Evolutionary conservation across 2,888 invertebrate genomes (phyloP), one percentile per base, ranked within the genome.

Genomic region (Empis livida): DNA sequence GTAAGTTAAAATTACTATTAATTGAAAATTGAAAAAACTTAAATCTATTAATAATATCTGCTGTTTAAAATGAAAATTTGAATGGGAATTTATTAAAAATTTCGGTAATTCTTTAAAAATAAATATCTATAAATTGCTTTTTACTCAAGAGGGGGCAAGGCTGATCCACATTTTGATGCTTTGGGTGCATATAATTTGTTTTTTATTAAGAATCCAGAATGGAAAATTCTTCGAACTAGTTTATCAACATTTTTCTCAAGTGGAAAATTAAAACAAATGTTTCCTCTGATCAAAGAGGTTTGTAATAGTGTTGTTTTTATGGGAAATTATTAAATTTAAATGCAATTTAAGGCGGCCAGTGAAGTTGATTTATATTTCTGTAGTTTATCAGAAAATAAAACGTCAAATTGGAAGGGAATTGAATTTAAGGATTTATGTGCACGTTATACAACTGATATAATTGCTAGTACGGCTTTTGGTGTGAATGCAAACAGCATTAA

Each of bases 391-490:
- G n/a, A 35, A 35, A 35, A 35, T n/a, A 35, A 35, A 35, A 11
- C 35, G n/a, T 35, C n/a, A 13, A 35, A 35, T 35, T 35, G 35
- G 35, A 35, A 35, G 5, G 35, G 35, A 35, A 13, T 35, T 35
- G 68, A 68, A 50, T 51, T 64, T 38, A 65, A 66, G 44, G 68
- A 68, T 47, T 53, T 67, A 10, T 64, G 65, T 40, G 65, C 68
- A 0, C 56, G 60, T 1, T 68, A 59, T 42, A 67, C 68, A 10
- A 67, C 67, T 40, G 17, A 74, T 52, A 61, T 74, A 2, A 72
- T 74, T 48, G 70, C 67, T 5, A 67, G 68, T 0, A 70, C 71
- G 1, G 74, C 73, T 1, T 74, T 64, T 41, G 74, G 74, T 0
- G 58, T 74, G 0, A 60, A 64, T 44, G 72, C 67, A 2, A 72